Base-by-base conservation (phyloP, 2,113 vertebrate species). In the Setophaga kirtlandii region DNA sequence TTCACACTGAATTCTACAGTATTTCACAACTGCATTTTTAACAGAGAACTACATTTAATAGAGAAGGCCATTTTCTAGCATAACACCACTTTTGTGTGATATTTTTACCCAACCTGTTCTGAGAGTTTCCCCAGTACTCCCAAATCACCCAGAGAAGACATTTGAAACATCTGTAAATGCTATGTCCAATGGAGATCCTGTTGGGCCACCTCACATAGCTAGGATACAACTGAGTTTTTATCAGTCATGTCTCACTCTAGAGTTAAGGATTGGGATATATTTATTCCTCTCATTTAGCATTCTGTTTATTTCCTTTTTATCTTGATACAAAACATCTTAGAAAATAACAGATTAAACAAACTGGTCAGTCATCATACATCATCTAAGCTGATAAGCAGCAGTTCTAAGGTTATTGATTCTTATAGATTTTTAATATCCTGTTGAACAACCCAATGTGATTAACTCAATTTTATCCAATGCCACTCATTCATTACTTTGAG, bases 401-500 rank as follows among this genome's bases (percentile, higher is more conserved):
- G 33, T 62, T 77, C 50, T 44, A 68, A 88, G 13, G 33, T 80
- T 90, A 91, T 39, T 47, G 68, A 77, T 88, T 91, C 55, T 23
- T 41, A 50, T 3, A 59, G 63, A 77, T 88, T 81, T 81, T 90
- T 83, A 83, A 74, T 75, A 75, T 52, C 30, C 39, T 27, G 42
- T 52, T 69, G 47, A 83, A 80, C 30, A 94, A 59, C 27, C 20
- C n/a, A 59, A 50, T 35, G 19, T 67, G 42, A 94, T 94, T 83
- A 94, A 93, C 33, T 93, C 59, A 39, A 76, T 87, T 96, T 83
- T 65, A 77, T 83, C 82, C 63, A 89, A 68, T 50, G 71, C 35
- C 67, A 89, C 59, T 92, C 56, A 86, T 86, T 81, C 55, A 67
- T 77, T 94, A 77, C 39, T 94, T 63, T 41, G 39, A 83, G 33